Conservation (phyloP, 1,140 invertebrate genomes). For the Metopolophium dirhodum region DNA sequence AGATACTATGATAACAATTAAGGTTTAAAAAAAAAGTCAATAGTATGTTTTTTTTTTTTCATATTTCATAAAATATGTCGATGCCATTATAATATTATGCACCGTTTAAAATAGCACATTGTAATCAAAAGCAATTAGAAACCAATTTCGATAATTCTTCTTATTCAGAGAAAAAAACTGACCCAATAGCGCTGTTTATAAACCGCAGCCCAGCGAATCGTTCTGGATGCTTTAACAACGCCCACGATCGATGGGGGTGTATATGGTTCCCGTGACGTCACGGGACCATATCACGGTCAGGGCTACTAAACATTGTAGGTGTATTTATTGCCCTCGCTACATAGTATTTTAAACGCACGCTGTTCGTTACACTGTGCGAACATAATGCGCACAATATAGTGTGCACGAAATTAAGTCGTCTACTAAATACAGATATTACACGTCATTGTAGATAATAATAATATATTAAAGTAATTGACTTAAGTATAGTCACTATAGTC, state of each 20-base stretch:
- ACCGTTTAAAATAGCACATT: neutral
- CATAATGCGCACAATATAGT: neutral
- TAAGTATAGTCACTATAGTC: neutral
- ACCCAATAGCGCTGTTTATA: slow-evolving; percentile 40
- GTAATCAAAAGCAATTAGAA: neutral
- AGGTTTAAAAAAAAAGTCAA: neutral
- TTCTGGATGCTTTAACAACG: slow-evolving; percentile 55
- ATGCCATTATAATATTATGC: neutral
- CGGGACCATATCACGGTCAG: slow-evolving; percentile 53
- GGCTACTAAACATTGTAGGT: slow-evolving; percentile 55
- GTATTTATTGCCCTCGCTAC: neutral
- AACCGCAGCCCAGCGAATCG: slow-evolving; percentile 28
- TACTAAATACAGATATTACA: neutral
- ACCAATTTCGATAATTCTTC: neutral
- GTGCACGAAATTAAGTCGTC: neutral
- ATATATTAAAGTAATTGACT: neutral
- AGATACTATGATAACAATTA: neutral
- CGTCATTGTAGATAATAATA: neutral
- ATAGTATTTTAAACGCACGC: neutral
- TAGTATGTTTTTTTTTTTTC: neutral
- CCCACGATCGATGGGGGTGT: slow-evolving; percentile 55
- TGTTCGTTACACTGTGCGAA: neutral
- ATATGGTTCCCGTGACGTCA: slow-evolving; percentile 52
- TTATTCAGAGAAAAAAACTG: neutral
- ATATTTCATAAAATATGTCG: neutral